Conservation (phyloP, 2,797 vertebrate genomes). For the Urophycis tenuis region DNA sequence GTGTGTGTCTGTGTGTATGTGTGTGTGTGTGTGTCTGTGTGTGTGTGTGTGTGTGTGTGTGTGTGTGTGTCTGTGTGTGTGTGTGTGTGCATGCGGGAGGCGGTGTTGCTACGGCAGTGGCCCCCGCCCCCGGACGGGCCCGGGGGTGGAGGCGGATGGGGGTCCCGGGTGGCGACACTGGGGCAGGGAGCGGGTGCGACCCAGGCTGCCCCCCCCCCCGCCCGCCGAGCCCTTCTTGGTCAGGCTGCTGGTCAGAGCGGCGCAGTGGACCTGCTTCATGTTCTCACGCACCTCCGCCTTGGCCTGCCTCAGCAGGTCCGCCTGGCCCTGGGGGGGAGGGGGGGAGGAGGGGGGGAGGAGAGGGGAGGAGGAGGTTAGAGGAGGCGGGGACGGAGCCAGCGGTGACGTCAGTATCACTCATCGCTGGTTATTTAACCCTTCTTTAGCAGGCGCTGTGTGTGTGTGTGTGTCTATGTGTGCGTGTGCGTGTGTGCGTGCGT, state of each 20-base stretch:
- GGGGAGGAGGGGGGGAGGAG: background rate
- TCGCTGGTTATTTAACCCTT: no score
- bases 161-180: background rate
- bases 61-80: background rate
- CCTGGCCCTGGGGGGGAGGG: slow-evolving; percentile 77
- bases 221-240: slow-evolving; percentile 69
- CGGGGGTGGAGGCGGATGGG: background rate
- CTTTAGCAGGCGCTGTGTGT: background rate
- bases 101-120: background rate
- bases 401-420: background rate
- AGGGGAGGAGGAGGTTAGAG: background rate
- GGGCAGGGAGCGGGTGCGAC: background rate
- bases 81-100: background rate
- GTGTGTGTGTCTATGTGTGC: slow-evolving; percentile 10
- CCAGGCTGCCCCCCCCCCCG: background rate
- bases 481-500: slow-evolving; percentile 3
- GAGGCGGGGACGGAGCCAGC: background rate
- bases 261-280: slow-evolving; percentile 88
- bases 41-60: background rate
- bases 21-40: background rate
- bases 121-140: background rate
- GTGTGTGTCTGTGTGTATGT: background rate
- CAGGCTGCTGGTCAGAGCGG: slow-evolving; percentile 83
- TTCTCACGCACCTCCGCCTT: slow-evolving; percentile 87
- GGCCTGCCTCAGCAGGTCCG: slow-evolving; percentile 86